These are phyloP conservation scores for Podarcis muralis DNA, from an alignment of 2,113 vertebrate genomes.

Conservation along the genomic window DNA sequence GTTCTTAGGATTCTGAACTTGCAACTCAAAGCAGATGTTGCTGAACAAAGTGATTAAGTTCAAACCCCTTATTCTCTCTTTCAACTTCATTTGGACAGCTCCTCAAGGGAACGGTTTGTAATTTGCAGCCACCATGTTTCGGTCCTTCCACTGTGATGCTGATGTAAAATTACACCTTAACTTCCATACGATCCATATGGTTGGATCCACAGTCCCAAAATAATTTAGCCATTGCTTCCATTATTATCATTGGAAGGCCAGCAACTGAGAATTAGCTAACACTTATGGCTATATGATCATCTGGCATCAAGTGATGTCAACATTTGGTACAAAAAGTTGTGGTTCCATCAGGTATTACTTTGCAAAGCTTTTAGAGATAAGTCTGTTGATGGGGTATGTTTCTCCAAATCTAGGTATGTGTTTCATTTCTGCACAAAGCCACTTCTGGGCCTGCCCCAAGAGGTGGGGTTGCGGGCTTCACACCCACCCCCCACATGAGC, in stretches of 20 bases:
- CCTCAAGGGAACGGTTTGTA: neutral
- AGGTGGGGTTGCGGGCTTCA: no score
- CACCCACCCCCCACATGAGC: no score
- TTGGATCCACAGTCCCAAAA: neutral
- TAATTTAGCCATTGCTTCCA: no score
- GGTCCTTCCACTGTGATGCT: neutral
- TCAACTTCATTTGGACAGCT: neutral
- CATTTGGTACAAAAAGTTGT: neutral
- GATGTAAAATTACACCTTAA: neutral
- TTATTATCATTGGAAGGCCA: neutral
- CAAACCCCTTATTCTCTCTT: neutral
- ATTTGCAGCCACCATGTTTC: neutral
- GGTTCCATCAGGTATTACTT: neutral
- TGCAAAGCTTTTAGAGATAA: neutral
- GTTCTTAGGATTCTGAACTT: neutral
- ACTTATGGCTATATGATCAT: neutral
- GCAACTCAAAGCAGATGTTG: neutral
- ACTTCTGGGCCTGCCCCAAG: no score
- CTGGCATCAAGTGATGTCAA: neutral
- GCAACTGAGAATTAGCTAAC: neutral
- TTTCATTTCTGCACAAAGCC: no score
- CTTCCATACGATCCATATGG: neutral
- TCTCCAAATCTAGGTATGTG: neutral
- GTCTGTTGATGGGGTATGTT: neutral
- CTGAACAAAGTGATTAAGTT: neutral